Evolutionary conservation across 2,888 invertebrate species (phyloP).

Genomic region (Mythimna albipuncta): DNA sequence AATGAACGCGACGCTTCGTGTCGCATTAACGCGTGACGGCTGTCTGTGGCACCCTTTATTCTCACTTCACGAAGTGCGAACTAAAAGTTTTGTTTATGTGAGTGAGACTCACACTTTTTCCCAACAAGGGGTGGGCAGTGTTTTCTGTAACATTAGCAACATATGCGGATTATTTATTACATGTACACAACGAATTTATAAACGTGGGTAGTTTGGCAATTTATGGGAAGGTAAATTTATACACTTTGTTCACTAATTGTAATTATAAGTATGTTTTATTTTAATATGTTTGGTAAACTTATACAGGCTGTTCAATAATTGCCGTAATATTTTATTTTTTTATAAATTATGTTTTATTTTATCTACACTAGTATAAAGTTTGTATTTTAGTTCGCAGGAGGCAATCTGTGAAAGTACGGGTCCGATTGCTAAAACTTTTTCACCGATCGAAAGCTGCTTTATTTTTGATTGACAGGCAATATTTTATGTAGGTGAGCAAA

Average conservation of each 20-base stretch:
- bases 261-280: constrained; percentile 4
- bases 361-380: too few relatives aligned
- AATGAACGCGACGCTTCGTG: neutral
- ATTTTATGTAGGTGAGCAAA: too few relatives aligned
- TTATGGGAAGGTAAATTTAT: constrained; percentile 49
- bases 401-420: too few relatives aligned
- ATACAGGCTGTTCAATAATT: too few relatives aligned
- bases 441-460: too few relatives aligned
- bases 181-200: constrained; percentile 54
- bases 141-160: constrained; percentile 53
- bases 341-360: too few relatives aligned
- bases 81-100: constrained; percentile 41
- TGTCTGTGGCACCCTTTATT: neutral
- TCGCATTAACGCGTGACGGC: neutral
- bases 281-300: too few relatives aligned
- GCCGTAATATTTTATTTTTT: too few relatives aligned
- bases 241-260: neutral
- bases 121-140: constrained; percentile 41
- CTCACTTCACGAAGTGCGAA: constrained; percentile 5
- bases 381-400: too few relatives aligned
- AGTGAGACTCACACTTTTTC: constrained; percentile 40
- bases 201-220: constrained; percentile 49
- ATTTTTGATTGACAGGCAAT: too few relatives aligned
- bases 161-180: constrained; percentile 56
- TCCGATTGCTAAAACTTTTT: too few relatives aligned